Evolutionary conservation across 2,888 invertebrate genomes (phyloP), one percentile per base, ranked within the genome.

Genomic region (Sthenelais limicola): DNA sequence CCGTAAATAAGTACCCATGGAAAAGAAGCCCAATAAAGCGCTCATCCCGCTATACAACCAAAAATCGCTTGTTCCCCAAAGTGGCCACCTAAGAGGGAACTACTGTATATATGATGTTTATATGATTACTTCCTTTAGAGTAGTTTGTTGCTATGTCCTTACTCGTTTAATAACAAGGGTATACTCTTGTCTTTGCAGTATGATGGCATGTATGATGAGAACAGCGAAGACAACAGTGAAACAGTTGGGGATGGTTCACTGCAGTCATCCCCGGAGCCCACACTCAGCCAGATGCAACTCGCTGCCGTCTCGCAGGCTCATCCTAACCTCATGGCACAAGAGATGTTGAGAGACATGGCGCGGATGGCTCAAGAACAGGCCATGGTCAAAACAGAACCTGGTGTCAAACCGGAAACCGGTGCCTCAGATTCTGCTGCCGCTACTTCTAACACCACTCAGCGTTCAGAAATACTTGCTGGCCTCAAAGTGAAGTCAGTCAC

Each of bases 291-390:
- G 38, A 35, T 62, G 62, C 62, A 62, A 43, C 47, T 67, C 38
- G 67, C 47, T 4, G 70, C 52, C 18, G 70, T 54, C 33, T 38
- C 70, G 33, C 49, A 70, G 43, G 47, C 67, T 7, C 67, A 67
- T 32, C 73, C 68, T 3, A 68, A 73, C 33, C 68, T 58, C 49
- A 69, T 68, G 49, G 75, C 75, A 4, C 75, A 75, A 56, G 67
- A 74, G 24, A 74, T 76, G 73, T 47, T 76, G 7, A 52, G 70
- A 15, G 76, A 76, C 56, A 76, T 76, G 69, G 76, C 74, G 7
- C 35, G 70, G 30, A 58, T 76, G 21, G 76, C 73, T 30, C 56
- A 73, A 47, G 54, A 69, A n/a, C 73, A 71, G 66, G 68, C 48
- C 33, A 24, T 54, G 26, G 71, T 70, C 21, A 43, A 62, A 54